phyloP scores from a whole-genome alignment of 2,888 invertebrate genomes.

The Auanema freiburgensis region DNA sequence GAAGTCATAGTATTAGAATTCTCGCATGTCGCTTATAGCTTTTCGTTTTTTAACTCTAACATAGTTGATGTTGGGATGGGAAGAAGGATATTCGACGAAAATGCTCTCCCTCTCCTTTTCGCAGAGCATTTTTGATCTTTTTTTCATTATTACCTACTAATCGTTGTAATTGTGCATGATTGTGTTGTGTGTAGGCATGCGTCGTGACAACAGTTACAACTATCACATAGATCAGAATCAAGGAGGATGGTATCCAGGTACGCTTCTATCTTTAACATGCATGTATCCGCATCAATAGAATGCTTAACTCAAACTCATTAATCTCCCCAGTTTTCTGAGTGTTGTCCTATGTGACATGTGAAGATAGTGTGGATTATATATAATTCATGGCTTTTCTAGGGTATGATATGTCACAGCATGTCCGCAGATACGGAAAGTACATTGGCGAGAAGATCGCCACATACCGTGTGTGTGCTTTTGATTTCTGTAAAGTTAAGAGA shows the following conservation, averaged over 20 bases:
- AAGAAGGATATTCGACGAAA: too few relatives aligned
- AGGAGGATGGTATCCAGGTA: conserved; percentile 24
- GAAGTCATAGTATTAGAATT: too few relatives aligned
- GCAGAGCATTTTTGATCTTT: neutral
- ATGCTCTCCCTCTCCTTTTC: too few relatives aligned
- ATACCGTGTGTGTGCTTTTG: conserved; percentile 96
- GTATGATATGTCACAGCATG: conserved; percentile 99
- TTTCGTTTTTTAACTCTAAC: too few relatives aligned
- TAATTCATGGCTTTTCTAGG: conserved; percentile 71
- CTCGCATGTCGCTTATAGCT: too few relatives aligned
- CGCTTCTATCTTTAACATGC: neutral
- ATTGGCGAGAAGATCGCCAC: conserved; percentile 98
- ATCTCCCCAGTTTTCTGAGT: neutral
- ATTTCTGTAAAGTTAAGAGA: conserved; percentile 95
- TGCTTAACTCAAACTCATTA: neutral
- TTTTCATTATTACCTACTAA: neutral
- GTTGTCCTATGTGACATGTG: conserved; percentile 5
- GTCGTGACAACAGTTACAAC: conserved; percentile 15
- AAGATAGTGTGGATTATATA: conserved; percentile 5
- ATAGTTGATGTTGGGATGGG: too few relatives aligned
- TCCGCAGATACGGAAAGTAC: conserved; percentile 97
- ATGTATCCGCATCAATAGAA: neutral
- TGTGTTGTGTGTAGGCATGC: conserved; percentile 15
- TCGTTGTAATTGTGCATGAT: neutral
- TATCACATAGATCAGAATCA: conserved; percentile 18